Conservation (phyloP, 2,797 vertebrate genomes). For the Chloroceryle amazona region DNA sequence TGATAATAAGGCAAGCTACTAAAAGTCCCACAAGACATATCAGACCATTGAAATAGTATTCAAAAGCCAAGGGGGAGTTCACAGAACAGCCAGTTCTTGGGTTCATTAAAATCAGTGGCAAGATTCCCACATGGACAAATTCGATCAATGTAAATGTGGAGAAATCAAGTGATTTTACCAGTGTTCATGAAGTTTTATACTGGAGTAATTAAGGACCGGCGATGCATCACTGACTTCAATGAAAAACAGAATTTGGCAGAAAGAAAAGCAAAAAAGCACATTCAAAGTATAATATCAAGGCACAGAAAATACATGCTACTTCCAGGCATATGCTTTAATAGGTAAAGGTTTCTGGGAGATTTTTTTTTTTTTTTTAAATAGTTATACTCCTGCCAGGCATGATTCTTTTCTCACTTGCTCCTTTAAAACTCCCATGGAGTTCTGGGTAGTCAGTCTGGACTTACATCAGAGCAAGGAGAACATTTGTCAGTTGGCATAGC, state of each 20-base stretch:
- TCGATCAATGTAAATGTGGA: neutral
- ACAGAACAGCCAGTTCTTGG: constrained; percentile 32
- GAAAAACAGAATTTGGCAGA: constrained; percentile 40
- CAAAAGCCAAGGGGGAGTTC: constrained; percentile 22
- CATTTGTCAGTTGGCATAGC: neutral
- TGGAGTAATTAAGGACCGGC: neutral
- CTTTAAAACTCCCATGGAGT: neutral
- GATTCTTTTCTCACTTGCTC: neutral
- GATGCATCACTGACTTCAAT: constrained; percentile 51
- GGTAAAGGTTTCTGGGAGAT: neutral
- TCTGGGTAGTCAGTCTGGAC: neutral
- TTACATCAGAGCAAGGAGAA: neutral
- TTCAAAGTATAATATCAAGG: constrained; percentile 13
- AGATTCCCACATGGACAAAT: neutral
- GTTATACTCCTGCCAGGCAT: neutral
- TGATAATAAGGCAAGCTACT: constrained; percentile 61
- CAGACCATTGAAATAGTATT: constrained; percentile 53
- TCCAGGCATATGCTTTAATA: constrained; percentile 44
- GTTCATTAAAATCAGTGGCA: constrained; percentile 51
- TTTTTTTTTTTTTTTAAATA: neutral
- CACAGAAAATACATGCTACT: constrained; percentile 61
- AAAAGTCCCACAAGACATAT: constrained; percentile 46
- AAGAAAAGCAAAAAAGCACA: constrained; percentile 13
- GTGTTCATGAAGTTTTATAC: neutral
- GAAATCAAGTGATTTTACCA: neutral